Evolutionary conservation across 2,888 invertebrate genomes (phyloP).

Genomic region (Eupithecia tripunctaria): DNA sequence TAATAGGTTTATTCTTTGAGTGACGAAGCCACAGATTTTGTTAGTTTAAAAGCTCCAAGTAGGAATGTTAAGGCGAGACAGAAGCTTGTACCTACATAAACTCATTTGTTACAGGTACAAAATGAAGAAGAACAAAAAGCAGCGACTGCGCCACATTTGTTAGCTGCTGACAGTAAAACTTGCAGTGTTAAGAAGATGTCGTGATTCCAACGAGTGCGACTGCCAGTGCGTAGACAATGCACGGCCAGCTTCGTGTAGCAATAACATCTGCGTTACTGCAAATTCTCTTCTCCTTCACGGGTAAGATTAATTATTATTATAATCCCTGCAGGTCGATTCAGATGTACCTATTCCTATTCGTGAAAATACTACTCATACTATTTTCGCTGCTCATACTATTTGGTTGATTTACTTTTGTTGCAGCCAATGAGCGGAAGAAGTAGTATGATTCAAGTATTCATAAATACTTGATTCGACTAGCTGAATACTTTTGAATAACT

Average conservation of each 20-base stretch:
- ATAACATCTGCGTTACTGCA: constrained; percentile 76
- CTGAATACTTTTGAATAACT: not conserved
- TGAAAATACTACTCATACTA: no score
- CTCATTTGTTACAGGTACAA: constrained; percentile 56
- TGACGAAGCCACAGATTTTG: no score
- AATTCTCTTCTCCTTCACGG: constrained; percentile 71
- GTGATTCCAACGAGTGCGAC: constrained; percentile 72
- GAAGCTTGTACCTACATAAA: not conserved
- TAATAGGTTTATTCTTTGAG: no score
- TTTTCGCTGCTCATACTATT: no score
- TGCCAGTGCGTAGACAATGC: constrained; percentile 78
- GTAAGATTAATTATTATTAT: constrained; percentile 52
- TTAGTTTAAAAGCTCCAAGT: no score
- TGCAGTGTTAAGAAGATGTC: constrained; percentile 33
- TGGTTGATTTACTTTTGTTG: no score
- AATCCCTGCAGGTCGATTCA: no score
- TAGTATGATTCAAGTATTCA: no score
- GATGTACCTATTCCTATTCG: no score
- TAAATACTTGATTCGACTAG: no score
- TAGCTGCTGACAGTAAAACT: not conserved
- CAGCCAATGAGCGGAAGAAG: no score
- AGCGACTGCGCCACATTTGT: constrained; percentile 36
- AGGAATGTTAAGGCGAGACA: no score
- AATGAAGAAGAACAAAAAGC: constrained; percentile 55
- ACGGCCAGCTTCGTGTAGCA: constrained; percentile 73